Base-by-base conservation (phyloP, 2,888 invertebrate species). In the Napeogenes sylphis region DNA sequence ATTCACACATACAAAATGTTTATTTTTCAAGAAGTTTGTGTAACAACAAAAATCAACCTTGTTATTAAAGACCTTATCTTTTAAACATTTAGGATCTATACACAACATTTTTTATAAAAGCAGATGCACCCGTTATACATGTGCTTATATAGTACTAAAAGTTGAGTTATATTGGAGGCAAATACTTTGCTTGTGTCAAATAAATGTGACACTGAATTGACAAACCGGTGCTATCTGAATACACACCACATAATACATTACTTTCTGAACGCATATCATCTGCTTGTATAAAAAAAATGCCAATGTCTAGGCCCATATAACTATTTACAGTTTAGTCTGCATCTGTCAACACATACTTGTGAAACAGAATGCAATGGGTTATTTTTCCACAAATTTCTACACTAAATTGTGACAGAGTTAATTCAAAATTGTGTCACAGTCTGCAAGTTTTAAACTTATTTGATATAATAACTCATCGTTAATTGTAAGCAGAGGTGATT, bases 1-100 rank as follows among this genome's bases (percentile, higher is more conserved):
- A 75, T 78, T 87, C 90, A 90, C 90, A 90, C 90, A 87, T 90
- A 90, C 90, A 90, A 90, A 90, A 90, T 89, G 90, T 90, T 90
- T 90, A 89, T 90, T 90, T 87, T 89, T 88, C 84, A 85, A 83
- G 85, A 87, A 88, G 85, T 90, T 88, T 85, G 89, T 88, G 89
- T 90, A 90, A 89, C 90, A 90, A 90, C 90, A 90, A 90, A 87
- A 90, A 90, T 89, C 89, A 90, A 90, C 89, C 89, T 89, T 85
- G 88, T 88, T 87, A 74, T 83, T 83, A 82, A 86, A 83, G 84
- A 86, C 87, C 89, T 90, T 89, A 88, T 82, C 79, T 84, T 90
- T 89, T 84, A 87, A 86, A 87, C 71, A 68, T 70, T 73, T 85
- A 87, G 86, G 51, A 51, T 21, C 51, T 51, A 30, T n/a, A 30